phyloP scores from a whole-genome alignment of 2,888 invertebrate species.

The Diploptera punctata region DNA sequence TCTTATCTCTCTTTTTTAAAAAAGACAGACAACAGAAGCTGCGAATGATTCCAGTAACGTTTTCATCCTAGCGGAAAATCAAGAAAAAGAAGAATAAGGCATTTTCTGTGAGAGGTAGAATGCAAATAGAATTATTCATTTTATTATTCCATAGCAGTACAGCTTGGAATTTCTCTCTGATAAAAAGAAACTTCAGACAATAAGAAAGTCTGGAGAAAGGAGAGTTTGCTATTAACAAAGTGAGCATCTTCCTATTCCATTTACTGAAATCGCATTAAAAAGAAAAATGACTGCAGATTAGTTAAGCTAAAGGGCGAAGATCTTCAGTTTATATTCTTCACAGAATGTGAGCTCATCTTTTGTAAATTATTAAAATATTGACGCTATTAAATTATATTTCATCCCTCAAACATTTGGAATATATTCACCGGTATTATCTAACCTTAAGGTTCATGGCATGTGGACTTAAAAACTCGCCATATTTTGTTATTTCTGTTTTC shows the following conservation, averaged over 20 bases:
- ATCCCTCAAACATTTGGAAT: too few species aligned
- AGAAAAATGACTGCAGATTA: background rate
- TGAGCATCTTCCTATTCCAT: background rate
- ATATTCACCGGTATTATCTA: too few species aligned
- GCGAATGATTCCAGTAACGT: background rate
- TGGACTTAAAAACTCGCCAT: too few species aligned
- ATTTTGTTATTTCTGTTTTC: too few species aligned
- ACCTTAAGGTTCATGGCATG: too few species aligned
- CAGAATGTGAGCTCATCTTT: too few species aligned
- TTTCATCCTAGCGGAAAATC: constrained; percentile 6
- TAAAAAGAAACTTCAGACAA: constrained; percentile 19
- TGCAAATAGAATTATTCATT: constrained; percentile 27
- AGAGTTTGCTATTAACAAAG: background rate
- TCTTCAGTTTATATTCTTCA: background rate
- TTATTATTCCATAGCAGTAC: constrained; percentile 5
- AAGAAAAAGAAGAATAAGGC: background rate
- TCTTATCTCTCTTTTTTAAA: too few species aligned
- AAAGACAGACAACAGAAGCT: too few species aligned
- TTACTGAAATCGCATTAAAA: background rate
- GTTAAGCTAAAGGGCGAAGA: background rate
- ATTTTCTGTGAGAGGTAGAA: constrained; percentile 16
- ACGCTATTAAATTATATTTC: too few species aligned
- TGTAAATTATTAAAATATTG: too few species aligned
- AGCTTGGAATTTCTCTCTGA: background rate
- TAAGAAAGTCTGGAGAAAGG: background rate